These are phyloP conservation scores for Sycobia sp. DNA, from an alignment of 1,140 invertebrate genomes.

Conservation along the genomic window DNA sequence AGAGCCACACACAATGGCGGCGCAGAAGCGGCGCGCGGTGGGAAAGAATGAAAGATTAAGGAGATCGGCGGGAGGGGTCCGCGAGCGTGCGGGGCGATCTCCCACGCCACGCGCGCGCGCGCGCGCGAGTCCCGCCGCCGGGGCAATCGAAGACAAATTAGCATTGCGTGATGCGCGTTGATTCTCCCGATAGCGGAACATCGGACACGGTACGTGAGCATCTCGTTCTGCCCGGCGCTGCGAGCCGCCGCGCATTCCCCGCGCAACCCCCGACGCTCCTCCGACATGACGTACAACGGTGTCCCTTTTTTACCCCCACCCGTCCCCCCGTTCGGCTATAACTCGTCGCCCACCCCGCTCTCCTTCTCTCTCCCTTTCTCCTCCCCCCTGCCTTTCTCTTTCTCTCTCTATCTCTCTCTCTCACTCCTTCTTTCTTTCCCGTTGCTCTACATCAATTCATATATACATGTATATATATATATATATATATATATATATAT, in stretches of 20 bases:
- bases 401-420: too few relatives aligned
- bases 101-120: conserved; percentile 48
- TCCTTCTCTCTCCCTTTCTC: background rate
- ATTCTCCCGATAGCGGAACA: conserved; percentile 59
- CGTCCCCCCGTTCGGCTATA: background rate
- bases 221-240: background rate
- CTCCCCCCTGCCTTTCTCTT: too few relatives aligned
- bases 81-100: conserved; percentile 39
- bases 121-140: conserved; percentile 45
- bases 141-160: conserved; percentile 61
- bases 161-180: conserved; percentile 62
- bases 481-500: background rate
- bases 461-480: too few relatives aligned
- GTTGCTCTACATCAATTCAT: background rate
- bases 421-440: too few relatives aligned
- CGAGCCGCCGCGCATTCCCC: conserved; percentile 27
- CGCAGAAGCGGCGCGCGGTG: conserved; percentile 14
- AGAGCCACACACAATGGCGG: background rate
- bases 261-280: conserved; percentile 25
- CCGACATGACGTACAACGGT: conserved; percentile 9
- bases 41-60: conserved; percentile 27
- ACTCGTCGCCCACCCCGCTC: background rate
- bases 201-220: conserved; percentile 51
- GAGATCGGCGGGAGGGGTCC: background rate
- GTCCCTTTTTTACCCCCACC: background rate